These are phyloP conservation scores for Acanthis flammea DNA, from an alignment of 2,797 vertebrate genomes.

Conservation along the genomic window DNA sequence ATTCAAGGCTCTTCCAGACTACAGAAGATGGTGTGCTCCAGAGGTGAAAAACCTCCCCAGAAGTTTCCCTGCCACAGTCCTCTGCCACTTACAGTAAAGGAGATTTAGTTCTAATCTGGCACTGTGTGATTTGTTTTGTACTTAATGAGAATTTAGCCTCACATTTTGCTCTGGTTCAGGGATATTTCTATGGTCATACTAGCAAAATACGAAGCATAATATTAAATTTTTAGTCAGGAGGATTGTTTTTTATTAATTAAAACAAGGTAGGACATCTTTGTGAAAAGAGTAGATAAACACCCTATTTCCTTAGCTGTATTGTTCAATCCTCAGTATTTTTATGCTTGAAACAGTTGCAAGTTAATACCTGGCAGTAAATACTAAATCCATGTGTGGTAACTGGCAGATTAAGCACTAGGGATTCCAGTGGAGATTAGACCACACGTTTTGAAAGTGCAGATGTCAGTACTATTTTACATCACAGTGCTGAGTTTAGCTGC, in stretches of 20 bases:
- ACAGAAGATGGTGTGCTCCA: not conserved
- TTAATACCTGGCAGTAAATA: conserved; percentile 63
- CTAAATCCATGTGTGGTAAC: conserved; percentile 63
- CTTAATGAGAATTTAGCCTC: not conserved
- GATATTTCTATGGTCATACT: not conserved
- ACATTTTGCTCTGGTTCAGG: not conserved
- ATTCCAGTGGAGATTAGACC: conserved; percentile 61
- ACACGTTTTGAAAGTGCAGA: conserved; percentile 33
- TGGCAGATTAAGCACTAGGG: conserved; percentile 72
- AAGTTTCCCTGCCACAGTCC: not conserved
- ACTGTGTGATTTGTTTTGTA: not conserved
- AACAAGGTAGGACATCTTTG: not conserved
- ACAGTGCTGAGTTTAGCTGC: conserved; percentile 40
- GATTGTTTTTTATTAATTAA: not conserved
- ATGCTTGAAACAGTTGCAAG: conserved; percentile 64
- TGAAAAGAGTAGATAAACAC: not conserved
- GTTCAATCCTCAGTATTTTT: conserved; percentile 46
- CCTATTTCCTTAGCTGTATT: conserved; percentile 3
- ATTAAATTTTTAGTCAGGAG: not conserved
- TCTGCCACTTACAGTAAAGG: not conserved
- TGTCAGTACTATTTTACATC: conserved; percentile 59
- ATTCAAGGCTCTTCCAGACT: not conserved
- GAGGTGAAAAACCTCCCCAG: not conserved
- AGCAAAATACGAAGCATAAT: not conserved
- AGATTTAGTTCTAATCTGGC: not conserved